phyloP scores from a whole-genome alignment of 1,140 invertebrate genomes.

The Cotesia typhae region DNA sequence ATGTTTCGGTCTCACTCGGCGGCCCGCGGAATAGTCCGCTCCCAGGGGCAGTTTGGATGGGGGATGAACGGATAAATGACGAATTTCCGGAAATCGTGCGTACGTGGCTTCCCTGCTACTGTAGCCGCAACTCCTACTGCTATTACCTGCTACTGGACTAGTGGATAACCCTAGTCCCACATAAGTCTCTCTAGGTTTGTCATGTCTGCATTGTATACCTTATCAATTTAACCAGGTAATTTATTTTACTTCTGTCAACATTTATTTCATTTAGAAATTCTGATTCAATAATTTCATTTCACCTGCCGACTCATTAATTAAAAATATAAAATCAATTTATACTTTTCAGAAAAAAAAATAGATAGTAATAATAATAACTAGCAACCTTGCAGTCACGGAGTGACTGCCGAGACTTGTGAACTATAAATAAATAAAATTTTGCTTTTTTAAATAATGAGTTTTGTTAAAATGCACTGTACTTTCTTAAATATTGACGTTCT shows the following conservation, averaged over 20 bases:
- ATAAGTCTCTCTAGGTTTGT: constrained; percentile 11
- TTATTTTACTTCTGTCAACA: constrained; percentile 1
- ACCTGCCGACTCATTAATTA: too few species aligned
- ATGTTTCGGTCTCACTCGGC: background rate
- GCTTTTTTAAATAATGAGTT: too few species aligned
- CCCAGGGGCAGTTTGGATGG: constrained; percentile 29
- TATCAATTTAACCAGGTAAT: constrained; percentile 17
- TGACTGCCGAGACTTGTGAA: too few species aligned
- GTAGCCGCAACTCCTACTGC: background rate
- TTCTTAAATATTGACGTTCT: too few species aligned
- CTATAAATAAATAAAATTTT: too few species aligned
- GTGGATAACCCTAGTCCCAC: background rate
- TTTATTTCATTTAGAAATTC: background rate
- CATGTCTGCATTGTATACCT: constrained; percentile 13
- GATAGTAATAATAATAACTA: too few species aligned
- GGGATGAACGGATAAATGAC: constrained; percentile 47
- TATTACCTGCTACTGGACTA: background rate
- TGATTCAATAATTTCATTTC: too few species aligned
- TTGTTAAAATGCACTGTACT: too few species aligned
- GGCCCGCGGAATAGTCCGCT: background rate
- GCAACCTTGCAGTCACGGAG: too few species aligned
- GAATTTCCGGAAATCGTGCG: constrained; percentile 52
- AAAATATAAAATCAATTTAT: too few species aligned
- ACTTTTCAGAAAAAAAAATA: too few species aligned
- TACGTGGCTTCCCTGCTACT: constrained; percentile 44